Conservation (phyloP, 2,797 vertebrate species). For the Podarcis siculus region DNA sequence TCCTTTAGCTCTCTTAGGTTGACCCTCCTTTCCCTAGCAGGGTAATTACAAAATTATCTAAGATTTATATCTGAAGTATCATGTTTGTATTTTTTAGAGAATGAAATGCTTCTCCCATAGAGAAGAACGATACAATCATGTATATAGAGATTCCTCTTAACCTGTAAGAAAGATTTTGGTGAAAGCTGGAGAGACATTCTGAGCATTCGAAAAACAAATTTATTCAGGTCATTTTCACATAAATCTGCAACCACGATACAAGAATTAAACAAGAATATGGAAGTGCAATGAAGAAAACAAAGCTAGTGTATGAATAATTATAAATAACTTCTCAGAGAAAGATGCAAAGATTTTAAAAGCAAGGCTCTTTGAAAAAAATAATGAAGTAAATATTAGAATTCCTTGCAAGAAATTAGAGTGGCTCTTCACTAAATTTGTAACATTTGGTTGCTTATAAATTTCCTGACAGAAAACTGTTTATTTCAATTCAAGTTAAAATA, state of each 20-base stretch:
- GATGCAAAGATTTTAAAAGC: constrained; percentile 69
- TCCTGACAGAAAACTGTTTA: constrained; percentile 71
- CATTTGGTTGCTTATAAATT: constrained; percentile 64
- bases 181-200: constrained; percentile 34
- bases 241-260: constrained; percentile 78
- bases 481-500: constrained; percentile 83
- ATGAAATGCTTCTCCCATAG: not conserved
- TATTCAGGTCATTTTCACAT: constrained; percentile 84
- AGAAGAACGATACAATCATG: not conserved
- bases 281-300: constrained; percentile 77
- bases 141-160: constrained; percentile 29
- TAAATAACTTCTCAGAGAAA: constrained; percentile 76
- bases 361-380: constrained; percentile 61
- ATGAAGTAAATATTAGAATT: constrained; percentile 71
- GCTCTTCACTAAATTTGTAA: constrained; percentile 74
- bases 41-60: not conserved
- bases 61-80: not conserved
- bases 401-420: constrained; percentile 70
- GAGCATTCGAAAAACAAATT: constrained; percentile 80
- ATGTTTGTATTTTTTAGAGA: not conserved
- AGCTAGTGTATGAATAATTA: constrained; percentile 79
- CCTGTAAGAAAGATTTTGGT: constrained; percentile 18
- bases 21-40: no score
- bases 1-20: no score
- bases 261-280: constrained; percentile 76